phyloP scores from a whole-genome alignment of 1,140 invertebrate species.

The Samia ricini region DNA sequence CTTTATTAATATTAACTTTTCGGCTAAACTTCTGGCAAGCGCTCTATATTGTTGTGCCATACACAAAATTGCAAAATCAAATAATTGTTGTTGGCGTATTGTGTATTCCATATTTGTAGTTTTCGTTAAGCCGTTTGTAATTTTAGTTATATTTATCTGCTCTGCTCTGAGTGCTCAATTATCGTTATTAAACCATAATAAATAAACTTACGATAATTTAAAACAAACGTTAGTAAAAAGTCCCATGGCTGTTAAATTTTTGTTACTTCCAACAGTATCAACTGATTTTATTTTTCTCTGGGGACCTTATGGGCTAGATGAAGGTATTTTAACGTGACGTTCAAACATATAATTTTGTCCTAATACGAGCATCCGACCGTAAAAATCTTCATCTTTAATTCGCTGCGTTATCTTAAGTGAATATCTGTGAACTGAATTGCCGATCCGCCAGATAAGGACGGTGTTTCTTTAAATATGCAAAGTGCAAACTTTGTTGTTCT shows the following conservation, averaged over 20 bases:
- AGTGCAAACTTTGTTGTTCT: constrained; percentile 68
- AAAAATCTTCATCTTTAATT: constrained; percentile 56
- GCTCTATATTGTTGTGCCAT: too few relatives aligned
- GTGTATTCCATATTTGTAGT: too few relatives aligned
- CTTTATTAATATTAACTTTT: too few relatives aligned
- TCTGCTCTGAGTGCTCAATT: too few relatives aligned
- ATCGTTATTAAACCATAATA: too few relatives aligned
- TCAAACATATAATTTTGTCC: constrained; percentile 72
- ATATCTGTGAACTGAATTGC: constrained; percentile 63
- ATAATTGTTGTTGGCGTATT: too few relatives aligned
- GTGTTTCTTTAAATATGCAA: constrained; percentile 74
- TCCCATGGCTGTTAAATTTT: constrained; percentile 21
- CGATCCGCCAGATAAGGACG: constrained; percentile 70
- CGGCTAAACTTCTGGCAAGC: too few relatives aligned
- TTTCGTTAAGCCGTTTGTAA: too few relatives aligned
- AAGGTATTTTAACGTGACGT: constrained; percentile 72
- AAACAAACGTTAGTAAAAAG: not conserved
- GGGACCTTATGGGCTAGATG: constrained; percentile 51
- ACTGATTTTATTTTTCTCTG: constrained; percentile 45
- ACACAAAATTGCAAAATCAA: too few relatives aligned
- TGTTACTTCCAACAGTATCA: constrained; percentile 56
- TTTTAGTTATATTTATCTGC: too few relatives aligned
- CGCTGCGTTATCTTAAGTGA: constrained; percentile 53
- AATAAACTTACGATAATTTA: too few relatives aligned
- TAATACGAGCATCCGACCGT: constrained; percentile 55